Conservation (phyloP, 2,888 invertebrate genomes). For the Notocelia uddmanniana region DNA sequence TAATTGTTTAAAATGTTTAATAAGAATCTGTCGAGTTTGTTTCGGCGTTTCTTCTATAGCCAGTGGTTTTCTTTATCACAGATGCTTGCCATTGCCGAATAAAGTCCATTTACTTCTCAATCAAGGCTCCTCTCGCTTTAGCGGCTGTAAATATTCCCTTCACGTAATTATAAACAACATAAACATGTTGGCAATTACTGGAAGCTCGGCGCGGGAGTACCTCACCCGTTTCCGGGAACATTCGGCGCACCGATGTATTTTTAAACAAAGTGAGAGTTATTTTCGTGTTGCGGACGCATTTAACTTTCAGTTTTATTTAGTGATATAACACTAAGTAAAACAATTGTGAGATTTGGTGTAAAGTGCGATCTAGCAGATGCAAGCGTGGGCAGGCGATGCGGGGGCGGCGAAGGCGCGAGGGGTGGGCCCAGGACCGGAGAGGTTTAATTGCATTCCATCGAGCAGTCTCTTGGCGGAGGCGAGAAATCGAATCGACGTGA, state of each 20-base stretch:
- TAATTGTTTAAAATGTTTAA: too few species aligned
- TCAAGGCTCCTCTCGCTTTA: neutral
- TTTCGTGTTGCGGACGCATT: constrained; percentile 29
- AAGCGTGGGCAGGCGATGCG: constrained; percentile 20
- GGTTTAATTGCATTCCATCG: constrained; percentile 42
- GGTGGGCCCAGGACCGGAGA: neutral
- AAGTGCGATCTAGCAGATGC: constrained; percentile 29
- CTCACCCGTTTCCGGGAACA: constrained; percentile 14
- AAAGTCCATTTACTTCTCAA: too few species aligned
- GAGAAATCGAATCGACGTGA: constrained; percentile 13
- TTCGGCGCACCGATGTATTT: constrained; percentile 20
- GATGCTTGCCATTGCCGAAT: too few species aligned
- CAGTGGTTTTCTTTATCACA: too few species aligned
- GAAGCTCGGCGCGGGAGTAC: constrained; percentile 15
- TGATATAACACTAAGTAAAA: constrained; percentile 13
- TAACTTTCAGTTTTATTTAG: constrained; percentile 40
- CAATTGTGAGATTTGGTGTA: constrained; percentile 27
- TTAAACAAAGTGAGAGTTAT: constrained; percentile 32
- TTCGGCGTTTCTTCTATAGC: too few species aligned
- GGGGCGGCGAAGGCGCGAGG: neutral
- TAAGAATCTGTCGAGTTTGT: too few species aligned
- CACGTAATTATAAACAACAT: constrained; percentile 27
- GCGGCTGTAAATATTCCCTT: neutral
- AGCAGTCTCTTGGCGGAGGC: constrained; percentile 15
- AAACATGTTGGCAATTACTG: constrained; percentile 28